Percentiles rank a stretch among this genome's conserved stretches.
Evolutionary conservation across 2,888 invertebrate species (phyloP).

Genomic region (Salpingus planirostris): DNA sequence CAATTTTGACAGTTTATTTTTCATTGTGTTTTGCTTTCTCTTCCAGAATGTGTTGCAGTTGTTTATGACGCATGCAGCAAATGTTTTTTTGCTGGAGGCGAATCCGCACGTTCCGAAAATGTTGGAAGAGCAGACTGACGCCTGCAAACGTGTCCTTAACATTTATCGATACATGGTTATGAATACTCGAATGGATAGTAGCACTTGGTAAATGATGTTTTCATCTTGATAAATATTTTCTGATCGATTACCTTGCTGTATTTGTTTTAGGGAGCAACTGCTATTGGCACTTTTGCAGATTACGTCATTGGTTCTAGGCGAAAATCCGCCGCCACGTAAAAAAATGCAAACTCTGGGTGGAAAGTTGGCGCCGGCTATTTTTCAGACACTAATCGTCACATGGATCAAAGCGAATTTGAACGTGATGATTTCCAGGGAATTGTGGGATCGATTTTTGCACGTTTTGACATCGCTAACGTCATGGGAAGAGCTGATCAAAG

Average conservation of each 20-base stretch:
- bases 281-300: slow-evolving; percentile 81
- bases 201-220: slow-evolving; percentile 66
- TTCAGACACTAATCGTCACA: slow-evolving; percentile 91
- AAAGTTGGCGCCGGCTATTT: slow-evolving; percentile 75
- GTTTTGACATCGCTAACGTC: slow-evolving; percentile 81
- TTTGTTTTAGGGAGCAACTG: slow-evolving; percentile 67
- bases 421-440: slow-evolving; percentile 75
- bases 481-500: slow-evolving; percentile 90
- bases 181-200: slow-evolving; percentile 87
- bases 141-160: slow-evolving; percentile 91
- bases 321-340: slow-evolving; percentile 65
- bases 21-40: slow-evolving; percentile 8
- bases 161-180: slow-evolving; percentile 96
- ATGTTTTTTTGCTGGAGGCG: slow-evolving; percentile 78
- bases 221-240: slow-evolving; percentile 3
- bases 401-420: slow-evolving; percentile 97
- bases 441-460: slow-evolving; percentile 90
- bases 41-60: slow-evolving; percentile 69
- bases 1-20: neutral
- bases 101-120: slow-evolving; percentile 55
- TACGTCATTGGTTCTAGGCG: slow-evolving; percentile 79
- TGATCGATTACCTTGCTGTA: slow-evolving; percentile 4
- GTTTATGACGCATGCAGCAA: slow-evolving; percentile 92
- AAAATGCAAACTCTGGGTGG: slow-evolving; percentile 70
- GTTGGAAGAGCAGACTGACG: slow-evolving; percentile 88